Evolutionary conservation across 1,140 invertebrate species (phyloP).

Genomic region (Penaeus indicus): DNA sequence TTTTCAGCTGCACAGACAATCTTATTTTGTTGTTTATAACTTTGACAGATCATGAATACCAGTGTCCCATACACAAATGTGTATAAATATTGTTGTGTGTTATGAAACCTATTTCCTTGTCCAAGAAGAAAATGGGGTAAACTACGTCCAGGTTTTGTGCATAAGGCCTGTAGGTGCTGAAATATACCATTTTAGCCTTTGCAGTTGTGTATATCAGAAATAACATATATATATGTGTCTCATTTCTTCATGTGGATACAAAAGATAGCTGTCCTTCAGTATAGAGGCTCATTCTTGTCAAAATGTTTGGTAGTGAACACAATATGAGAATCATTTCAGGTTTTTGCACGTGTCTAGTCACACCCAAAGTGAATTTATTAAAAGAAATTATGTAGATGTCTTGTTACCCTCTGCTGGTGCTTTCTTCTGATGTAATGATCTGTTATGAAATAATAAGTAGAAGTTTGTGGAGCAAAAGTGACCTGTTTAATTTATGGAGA

Average conservation of each 20-base stretch:
- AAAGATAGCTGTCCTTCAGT: constrained; percentile 50
- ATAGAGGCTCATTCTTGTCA: constrained; percentile 37
- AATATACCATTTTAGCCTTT: constrained; percentile 9
- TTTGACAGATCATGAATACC: background rate
- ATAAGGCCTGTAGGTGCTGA: constrained; percentile 29
- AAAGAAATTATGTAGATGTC: constrained; percentile 55
- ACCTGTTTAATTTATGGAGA: background rate
- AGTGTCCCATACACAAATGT: background rate
- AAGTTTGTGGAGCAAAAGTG: constrained; percentile 37
- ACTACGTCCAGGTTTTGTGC: constrained; percentile 38
- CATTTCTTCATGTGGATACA: constrained; percentile 30
- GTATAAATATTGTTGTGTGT: constrained; percentile 13
- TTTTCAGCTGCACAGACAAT: constrained; percentile 1
- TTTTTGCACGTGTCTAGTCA: constrained; percentile 63
- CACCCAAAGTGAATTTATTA: constrained; percentile 63
- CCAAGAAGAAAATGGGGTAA: constrained; percentile 8
- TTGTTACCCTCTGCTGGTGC: constrained; percentile 57
- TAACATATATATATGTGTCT: constrained; percentile 39
- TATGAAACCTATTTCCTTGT: constrained; percentile 14
- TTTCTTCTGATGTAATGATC: constrained; percentile 49
- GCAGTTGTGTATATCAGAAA: constrained; percentile 45
- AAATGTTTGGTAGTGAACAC: constrained; percentile 44
- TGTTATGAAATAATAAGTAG: constrained; percentile 24
- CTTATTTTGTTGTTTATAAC: background rate
- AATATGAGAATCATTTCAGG: constrained; percentile 51